Base-by-base conservation (phyloP, 1,140 invertebrate genomes). In the Lineus longissimus region DNA sequence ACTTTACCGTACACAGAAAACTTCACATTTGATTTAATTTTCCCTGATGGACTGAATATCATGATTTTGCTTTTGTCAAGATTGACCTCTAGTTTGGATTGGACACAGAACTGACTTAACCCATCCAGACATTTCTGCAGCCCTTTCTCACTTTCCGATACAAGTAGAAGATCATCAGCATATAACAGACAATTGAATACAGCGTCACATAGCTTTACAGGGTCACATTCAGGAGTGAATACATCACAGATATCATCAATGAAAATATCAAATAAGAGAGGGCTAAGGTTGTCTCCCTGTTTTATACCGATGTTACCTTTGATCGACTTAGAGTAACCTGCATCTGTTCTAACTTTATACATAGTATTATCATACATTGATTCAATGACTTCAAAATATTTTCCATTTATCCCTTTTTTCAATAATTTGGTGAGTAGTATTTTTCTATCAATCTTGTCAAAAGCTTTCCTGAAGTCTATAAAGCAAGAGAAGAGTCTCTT, bases 111-210 rank as follows among this genome's bases (percentile, higher is more conserved):
- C 4, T 19, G 4, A 51, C 4, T 9, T 51, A 51, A 27, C 25
- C n/a, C n/a, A 51, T 51, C n/a, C n/a, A 51, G 47, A n/a, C 47
- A 51, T 23, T 27, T 19, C 25, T 51, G 6, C 19, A 51, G n/a
- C n/a, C 47, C 47, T 51, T 51, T n/a, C n/a, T 51, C n/a, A 6
- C 6, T 7, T 27, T 51, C 47, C 4, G 47, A 51, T n/a, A 51
- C 25, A 19, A 51, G 4, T 4, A 27, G 19, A 4, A 51, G 9
- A 51, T 51, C 47, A n/a, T 51, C 47, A 51, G 47, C 47, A 27
- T 51, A 51, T n/a, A 51, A 51, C 25, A 51, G n/a, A 27, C 47
- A 51, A 51, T 51, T 51, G n/a, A 51, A 23, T 19, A 51, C 19
- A 27, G n/a, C n/a, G n/a, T 51, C n/a, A n/a, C 25, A 27, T 51